Percentiles rank a stretch among this genome's conserved stretches.
phyloP scores from a whole-genome alignment of 2,797 vertebrate species.

The Onychomys torridus region DNA sequence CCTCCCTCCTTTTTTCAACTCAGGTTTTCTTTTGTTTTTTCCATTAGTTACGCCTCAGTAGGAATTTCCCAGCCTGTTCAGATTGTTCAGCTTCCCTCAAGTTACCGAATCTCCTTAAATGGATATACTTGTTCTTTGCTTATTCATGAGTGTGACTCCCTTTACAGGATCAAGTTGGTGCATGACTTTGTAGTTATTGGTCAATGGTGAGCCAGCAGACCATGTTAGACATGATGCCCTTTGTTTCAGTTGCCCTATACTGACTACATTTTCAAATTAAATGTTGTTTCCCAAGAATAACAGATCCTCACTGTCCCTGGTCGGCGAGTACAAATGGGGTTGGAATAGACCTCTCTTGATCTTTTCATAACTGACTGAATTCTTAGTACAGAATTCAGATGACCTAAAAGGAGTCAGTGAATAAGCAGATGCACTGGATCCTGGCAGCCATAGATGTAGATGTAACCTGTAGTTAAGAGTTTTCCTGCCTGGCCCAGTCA shows the following conservation, averaged over 20 bases:
- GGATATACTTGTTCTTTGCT: constrained; percentile 37
- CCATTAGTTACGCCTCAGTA: constrained; percentile 22
- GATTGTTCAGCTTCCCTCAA: constrained; percentile 42
- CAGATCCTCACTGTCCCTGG: neutral
- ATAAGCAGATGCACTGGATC: neutral
- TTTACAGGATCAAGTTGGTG: neutral
- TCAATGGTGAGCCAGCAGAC: neutral
- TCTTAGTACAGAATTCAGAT: neutral
- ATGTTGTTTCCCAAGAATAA: neutral
- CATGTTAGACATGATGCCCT: neutral
- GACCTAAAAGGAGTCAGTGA: neutral
- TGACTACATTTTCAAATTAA: constrained; percentile 43
- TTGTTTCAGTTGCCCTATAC: neutral
- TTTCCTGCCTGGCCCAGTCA: too few relatives aligned
- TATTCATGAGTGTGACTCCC: neutral
- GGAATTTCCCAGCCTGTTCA: neutral
- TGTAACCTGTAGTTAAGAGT: too few relatives aligned
- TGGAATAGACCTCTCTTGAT: neutral
- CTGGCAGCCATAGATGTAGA: too few relatives aligned
- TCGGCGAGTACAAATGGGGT: neutral
- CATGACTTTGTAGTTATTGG: neutral
- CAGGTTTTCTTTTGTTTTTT: neutral
- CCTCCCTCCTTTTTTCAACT: neutral
- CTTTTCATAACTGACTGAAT: neutral
- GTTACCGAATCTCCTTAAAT: constrained; percentile 43